A percentile compares a stretch with the other conserved stretches of the same genome.
Evolutionary conservation across 2,888 invertebrate species (phyloP).

Genomic region (Clepsis dumicolana): DNA sequence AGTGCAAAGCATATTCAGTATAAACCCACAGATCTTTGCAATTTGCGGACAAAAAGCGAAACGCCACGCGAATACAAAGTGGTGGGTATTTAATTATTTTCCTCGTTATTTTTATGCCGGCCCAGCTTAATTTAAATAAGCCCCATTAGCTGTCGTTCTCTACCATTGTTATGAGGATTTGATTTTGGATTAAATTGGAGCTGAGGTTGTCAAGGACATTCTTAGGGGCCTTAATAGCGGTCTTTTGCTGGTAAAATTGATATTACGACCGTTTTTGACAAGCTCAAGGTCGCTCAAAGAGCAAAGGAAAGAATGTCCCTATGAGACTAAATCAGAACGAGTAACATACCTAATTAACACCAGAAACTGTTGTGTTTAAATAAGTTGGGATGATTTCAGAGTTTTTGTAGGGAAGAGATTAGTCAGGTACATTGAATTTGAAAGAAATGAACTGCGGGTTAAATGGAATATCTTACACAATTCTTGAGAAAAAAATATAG

Average conservation of each 20-base stretch:
- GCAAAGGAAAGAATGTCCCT: too few species aligned
- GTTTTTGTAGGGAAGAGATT: too few species aligned
- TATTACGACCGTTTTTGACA: too few species aligned
- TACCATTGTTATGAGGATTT: constrained; percentile 34
- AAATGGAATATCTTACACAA: too few species aligned
- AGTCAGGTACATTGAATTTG: too few species aligned
- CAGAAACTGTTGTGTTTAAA: too few species aligned
- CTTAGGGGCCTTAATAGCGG: constrained; percentile 28
- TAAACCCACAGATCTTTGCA: constrained; percentile 63
- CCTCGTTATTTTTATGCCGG: constrained; percentile 52
- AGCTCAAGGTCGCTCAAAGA: too few species aligned
- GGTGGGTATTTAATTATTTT: constrained; percentile 68
- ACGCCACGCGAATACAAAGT: constrained; percentile 67
- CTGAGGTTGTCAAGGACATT: background rate
- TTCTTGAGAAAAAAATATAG: background rate
- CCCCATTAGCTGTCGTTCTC: constrained; percentile 40
- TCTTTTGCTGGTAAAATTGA: background rate
- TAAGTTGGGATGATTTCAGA: too few species aligned
- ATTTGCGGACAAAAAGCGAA: constrained; percentile 69
- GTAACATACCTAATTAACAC: too few species aligned
- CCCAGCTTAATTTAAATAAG: constrained; percentile 39
- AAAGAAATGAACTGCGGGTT: too few species aligned
- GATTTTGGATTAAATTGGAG: constrained; percentile 34
- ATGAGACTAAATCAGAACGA: too few species aligned
- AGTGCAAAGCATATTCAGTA: constrained; percentile 55